Base-by-base conservation (phyloP, 2,888 invertebrate genomes). In the Heliothis peltigera region DNA sequence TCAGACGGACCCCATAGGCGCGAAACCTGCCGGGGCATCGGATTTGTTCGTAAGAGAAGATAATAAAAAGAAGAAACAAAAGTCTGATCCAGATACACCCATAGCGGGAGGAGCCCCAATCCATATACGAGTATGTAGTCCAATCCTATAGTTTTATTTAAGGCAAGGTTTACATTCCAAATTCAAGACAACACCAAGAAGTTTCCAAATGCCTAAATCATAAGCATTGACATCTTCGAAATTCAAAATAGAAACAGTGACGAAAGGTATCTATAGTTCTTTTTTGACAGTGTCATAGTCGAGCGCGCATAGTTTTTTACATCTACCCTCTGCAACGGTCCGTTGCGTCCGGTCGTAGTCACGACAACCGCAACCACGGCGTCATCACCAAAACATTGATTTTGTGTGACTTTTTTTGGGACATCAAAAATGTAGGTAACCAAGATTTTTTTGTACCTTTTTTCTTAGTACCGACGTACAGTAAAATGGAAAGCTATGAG, bases 241-340 rank as follows among this genome's bases (percentile, higher is more conserved):
- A 58, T 72, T 53, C 62, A 69, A 75, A 73, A 71, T 64, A 70
- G 64, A 47, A 57, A 76, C 59, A 66, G 62, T 64, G 55, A 56
- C 28, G 32, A 64, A 79, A 69, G 65, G 71, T 72, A 62, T 74
- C 66, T 53, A 68, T 77, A 69, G 47, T 60, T 65, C 44, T 61
- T 79, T 66, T 81, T 66, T 53, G 80, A 63, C 64, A 69, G 79
- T 84, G 90, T 89, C 85, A 88, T 87, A 90, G 87, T 80, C 83
- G 87, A 90, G 85, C 84, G 91, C 85, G 79, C 86, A 81, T 81
- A 77, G 87, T 82, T 92, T 94, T 93, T 93, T 93, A 89, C 90
- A 83, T 73, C 85, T 87, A 89, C 90, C 91, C 90, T 84, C 79
- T 65, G 88, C 84, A 85, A 90, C 89, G 90, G 87, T 89, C 84